Evolutionary conservation across 2,797 vertebrate species (phyloP).

Genomic region (Myoxocephalus aenaeus): DNA sequence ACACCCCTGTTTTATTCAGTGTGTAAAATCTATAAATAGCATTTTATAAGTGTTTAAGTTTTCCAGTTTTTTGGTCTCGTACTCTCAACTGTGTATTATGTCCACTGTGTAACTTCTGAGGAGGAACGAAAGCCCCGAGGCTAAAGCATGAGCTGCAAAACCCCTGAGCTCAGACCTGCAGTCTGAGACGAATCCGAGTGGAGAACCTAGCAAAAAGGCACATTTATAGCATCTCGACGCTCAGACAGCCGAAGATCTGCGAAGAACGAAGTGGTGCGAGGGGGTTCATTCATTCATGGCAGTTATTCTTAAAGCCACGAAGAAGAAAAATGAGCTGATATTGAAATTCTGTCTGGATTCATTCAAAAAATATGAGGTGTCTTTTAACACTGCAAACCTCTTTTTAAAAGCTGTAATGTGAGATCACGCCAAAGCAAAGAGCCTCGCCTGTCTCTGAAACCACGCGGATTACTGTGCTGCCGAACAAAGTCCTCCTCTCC

Average conservation of each 20-base stretch:
- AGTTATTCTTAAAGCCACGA: conserved; percentile 26
- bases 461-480: conserved; percentile 52
- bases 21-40: neutral
- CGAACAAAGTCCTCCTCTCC: conserved; percentile 70
- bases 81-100: conserved; percentile 14
- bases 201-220: conserved; percentile 21
- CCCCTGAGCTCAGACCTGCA: conserved; percentile 34
- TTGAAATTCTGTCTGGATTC: conserved; percentile 18
- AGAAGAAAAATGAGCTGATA: conserved; percentile 1
- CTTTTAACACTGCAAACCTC: conserved; percentile 26
- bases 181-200: conserved; percentile 29
- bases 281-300: conserved; percentile 39
- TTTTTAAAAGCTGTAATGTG: conserved; percentile 34
- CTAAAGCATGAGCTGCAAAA: conserved; percentile 44
- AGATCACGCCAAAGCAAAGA: conserved; percentile 47
- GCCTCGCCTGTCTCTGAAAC: conserved; percentile 41
- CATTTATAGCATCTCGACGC: conserved; percentile 10
- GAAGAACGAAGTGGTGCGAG: conserved; percentile 12
- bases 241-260: neutral
- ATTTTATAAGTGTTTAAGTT: conserved; percentile 13
- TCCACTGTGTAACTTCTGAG: conserved; percentile 24
- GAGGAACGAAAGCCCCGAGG: conserved; percentile 27
- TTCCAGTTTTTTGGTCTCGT: conserved; percentile 14
- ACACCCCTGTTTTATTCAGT: neutral
- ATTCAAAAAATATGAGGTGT: conserved; percentile 21